Conservation (phyloP, 1,140 invertebrate species). For the Eubasilissa regina region DNA sequence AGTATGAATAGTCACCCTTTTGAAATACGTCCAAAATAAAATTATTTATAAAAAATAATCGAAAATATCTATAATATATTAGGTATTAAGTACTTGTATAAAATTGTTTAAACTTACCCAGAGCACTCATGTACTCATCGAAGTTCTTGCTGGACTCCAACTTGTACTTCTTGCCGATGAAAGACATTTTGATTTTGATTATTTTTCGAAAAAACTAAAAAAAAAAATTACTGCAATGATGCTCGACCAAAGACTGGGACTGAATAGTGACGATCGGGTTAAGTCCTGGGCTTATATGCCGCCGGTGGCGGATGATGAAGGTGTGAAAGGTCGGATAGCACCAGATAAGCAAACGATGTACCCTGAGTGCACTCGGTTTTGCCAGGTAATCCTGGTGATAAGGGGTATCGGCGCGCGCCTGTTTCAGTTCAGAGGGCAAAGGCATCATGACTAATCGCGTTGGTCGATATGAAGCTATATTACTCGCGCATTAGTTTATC, state of each 20-base stretch:
- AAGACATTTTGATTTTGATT: constrained; percentile 3
- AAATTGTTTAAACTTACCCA: constrained; percentile 82
- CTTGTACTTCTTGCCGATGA: constrained; percentile 79
- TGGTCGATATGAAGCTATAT: no score
- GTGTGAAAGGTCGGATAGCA: neutral
- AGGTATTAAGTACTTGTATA: no score
- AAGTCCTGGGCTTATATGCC: neutral
- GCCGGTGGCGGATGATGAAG: neutral
- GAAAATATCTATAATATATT: no score
- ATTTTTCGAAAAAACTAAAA: neutral
- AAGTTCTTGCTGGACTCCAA: constrained; percentile 85
- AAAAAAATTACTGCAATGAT: constrained; percentile 12
- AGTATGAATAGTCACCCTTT: no score
- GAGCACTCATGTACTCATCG: constrained; percentile 88
- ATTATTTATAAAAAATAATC: no score
- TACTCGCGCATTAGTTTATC: no score
- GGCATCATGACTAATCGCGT: no score
- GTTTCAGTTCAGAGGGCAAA: no score
- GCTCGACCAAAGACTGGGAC: neutral
- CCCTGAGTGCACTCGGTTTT: no score
- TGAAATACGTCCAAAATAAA: no score
- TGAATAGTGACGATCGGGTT: neutral
- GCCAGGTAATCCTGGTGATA: neutral
- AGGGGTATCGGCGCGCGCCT: neutral
- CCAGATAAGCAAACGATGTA: neutral